These are phyloP conservation scores for Onthophagus sagittarius DNA, from an alignment of 2,888 invertebrate genomes.

Conservation along the genomic window DNA sequence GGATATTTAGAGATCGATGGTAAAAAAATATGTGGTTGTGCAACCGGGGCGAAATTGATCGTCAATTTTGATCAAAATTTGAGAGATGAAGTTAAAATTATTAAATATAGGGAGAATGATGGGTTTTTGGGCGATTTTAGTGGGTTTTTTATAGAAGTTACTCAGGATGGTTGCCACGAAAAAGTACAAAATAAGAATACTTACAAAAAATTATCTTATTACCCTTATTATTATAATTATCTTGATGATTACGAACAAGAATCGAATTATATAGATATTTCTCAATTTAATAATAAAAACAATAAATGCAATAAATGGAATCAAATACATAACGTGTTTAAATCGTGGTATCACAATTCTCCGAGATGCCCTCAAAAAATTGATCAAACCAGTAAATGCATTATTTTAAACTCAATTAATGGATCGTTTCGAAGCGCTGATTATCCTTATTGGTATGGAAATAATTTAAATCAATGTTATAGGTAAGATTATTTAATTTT, in stretches of 20 bases:
- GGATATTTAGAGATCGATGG: constrained; percentile 57
- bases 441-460: constrained; percentile 49
- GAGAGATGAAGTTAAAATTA: constrained; percentile 45
- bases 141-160: constrained; percentile 56
- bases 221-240: constrained; percentile 9
- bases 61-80: constrained; percentile 42
- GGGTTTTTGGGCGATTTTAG: constrained; percentile 42
- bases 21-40: constrained; percentile 57
- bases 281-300: constrained; percentile 28
- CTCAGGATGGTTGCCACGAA: constrained; percentile 54
- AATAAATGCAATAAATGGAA: constrained; percentile 26
- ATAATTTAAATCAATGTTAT: constrained; percentile 48
- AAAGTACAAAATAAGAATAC: constrained; percentile 29
- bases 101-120: constrained; percentile 48
- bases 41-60: constrained; percentile 46
- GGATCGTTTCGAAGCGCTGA: constrained; percentile 49
- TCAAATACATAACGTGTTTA: background rate
- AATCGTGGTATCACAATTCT: no score
- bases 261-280: constrained; percentile 38
- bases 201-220: constrained; percentile 8
- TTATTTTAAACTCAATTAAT: constrained; percentile 22
- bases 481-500: constrained; percentile 39
- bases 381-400: background rate
- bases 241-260: constrained; percentile 33
- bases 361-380: background rate